These are phyloP conservation scores for Calyptomena viridis DNA, from an alignment of 2,113 vertebrate genomes.

Conservation along the genomic window DNA sequence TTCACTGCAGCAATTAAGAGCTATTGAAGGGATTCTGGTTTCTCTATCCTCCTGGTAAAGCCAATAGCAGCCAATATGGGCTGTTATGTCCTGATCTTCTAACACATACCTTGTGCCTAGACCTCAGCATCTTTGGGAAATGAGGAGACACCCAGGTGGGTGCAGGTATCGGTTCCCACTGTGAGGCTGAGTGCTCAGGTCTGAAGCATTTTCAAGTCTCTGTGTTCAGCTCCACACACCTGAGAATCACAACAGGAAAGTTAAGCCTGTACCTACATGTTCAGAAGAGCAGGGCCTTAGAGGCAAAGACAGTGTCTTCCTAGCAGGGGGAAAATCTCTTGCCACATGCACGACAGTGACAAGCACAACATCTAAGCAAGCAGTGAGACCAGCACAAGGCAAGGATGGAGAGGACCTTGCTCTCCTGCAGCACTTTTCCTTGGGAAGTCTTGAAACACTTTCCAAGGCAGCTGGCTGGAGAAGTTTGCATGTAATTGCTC, in stretches of 20 bases:
- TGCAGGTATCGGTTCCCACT: background rate
- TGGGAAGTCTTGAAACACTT: background rate
- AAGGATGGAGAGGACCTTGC: background rate
- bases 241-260: background rate
- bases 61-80: background rate
- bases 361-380: background rate
- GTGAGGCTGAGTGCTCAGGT: background rate
- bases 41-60: background rate
- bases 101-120: background rate
- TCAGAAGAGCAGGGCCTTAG: background rate
- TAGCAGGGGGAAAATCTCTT: background rate
- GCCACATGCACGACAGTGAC: rapidly evolving
- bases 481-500: background rate
- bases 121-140: background rate
- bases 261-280: conserved; percentile 25
- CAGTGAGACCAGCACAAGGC: background rate
- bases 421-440: background rate
- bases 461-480: background rate
- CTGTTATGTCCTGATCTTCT: background rate
- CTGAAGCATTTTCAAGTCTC: background rate
- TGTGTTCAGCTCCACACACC: background rate
- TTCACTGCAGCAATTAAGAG: background rate
- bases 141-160: rapidly evolving
- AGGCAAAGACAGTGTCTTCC: background rate
- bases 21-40: background rate